Percentiles rank a stretch among this genome's conserved stretches.
Conservation (phyloP, 2,113 vertebrate species). For the Otocyon megalotis region DNA sequence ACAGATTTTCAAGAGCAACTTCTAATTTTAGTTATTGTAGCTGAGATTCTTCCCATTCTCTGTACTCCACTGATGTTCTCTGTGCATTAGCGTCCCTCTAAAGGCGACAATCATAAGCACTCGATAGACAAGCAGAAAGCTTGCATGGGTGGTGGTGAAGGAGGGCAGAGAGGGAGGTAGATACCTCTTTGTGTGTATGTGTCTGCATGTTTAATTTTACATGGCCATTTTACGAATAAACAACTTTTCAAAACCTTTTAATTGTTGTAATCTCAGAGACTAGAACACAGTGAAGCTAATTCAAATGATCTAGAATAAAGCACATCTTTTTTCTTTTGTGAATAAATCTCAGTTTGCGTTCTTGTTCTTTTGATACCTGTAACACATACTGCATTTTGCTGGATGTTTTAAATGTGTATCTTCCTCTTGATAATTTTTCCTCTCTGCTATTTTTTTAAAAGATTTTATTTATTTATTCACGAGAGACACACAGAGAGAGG, state of each 20-base stretch:
- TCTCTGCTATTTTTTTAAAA: neutral
- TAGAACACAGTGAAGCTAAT: neutral
- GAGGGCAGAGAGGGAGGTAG: neutral
- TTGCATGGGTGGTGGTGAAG: neutral
- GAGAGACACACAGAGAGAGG: no score
- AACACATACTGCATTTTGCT: neutral
- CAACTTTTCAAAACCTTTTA: conserved; percentile 33
- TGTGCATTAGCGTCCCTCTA: conserved; percentile 42
- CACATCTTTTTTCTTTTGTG: neutral
- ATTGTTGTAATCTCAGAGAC: neutral
- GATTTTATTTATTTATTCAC: no score
- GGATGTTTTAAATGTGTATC: neutral
- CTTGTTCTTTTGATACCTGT: neutral
- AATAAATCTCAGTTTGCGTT: conserved; percentile 35
- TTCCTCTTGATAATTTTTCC: neutral
- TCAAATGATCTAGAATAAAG: conserved; percentile 9
- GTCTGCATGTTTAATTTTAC: neutral
- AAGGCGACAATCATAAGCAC: neutral
- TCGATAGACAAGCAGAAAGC: conserved; percentile 14
- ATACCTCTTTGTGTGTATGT: neutral
- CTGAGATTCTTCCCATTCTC: conserved; percentile 44
- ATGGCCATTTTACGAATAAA: neutral
- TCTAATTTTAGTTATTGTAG: conserved; percentile 80
- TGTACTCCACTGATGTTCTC: conserved; percentile 43
- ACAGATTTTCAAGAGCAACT: conserved; percentile 79